Conservation (phyloP, 1,140 invertebrate species). For the Neotoxoptera formosana region DNA sequence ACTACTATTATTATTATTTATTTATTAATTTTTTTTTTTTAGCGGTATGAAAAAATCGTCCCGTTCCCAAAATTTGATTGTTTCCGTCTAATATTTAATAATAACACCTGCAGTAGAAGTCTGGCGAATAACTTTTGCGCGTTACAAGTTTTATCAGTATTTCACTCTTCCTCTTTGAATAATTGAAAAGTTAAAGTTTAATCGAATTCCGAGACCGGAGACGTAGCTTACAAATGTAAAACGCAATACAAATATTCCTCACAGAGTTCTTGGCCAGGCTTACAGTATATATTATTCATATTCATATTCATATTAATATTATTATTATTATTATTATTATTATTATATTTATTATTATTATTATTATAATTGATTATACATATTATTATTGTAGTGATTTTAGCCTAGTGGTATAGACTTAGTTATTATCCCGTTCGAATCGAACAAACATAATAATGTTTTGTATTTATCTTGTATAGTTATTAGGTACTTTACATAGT, state of each 20-base stretch:
- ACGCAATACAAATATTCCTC: slow-evolving; percentile 10
- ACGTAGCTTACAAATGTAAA: slow-evolving; percentile 40
- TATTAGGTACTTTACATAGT: neutral
- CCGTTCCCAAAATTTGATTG: slow-evolving; percentile 21
- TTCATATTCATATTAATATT: neutral
- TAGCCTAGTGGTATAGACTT: slow-evolving; percentile 22
- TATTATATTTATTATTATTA: neutral
- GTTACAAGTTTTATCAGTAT: slow-evolving; percentile 42
- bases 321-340: neutral
- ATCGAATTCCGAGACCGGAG: slow-evolving; percentile 36
- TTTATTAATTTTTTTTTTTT: slow-evolving; percentile 30
- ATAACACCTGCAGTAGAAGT: slow-evolving; percentile 31
- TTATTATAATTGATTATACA: neutral
- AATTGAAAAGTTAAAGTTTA: slow-evolving; percentile 57
- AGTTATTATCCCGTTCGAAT: slow-evolving; percentile 11
- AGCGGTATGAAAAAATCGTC: slow-evolving; percentile 37
- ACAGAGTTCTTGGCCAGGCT: slow-evolving; percentile 45
- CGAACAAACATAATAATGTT: neutral
- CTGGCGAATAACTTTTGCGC: slow-evolving; percentile 51
- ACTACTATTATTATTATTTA: slow-evolving; percentile 8
- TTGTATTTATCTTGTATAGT: neutral
- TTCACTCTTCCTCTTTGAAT: slow-evolving; percentile 42
- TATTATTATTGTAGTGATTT: slow-evolving; percentile 26
- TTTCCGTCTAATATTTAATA: slow-evolving; percentile 44
- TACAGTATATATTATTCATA: slow-evolving; percentile 3